A percentile compares a stretch with the other conserved stretches of the same genome.
These are phyloP conservation scores for Campoletis raptor DNA, from an alignment of 2,888 invertebrate genomes.

Conservation along the genomic window DNA sequence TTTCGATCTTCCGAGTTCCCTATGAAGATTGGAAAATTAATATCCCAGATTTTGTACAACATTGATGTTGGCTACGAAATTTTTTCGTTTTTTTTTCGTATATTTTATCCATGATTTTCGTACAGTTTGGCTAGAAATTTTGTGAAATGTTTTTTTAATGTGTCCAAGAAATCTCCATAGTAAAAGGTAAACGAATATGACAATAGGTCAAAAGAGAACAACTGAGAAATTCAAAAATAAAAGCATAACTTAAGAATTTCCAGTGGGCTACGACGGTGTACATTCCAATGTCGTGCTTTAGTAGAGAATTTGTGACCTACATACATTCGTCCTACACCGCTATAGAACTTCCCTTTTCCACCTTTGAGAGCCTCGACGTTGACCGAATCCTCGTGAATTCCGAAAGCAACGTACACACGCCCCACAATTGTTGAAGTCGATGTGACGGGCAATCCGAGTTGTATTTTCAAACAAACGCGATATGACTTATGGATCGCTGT, in stretches of 20 bases:
- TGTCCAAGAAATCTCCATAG: not conserved
- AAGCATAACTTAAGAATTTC: not conserved
- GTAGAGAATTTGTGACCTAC: slow-evolving; percentile 6
- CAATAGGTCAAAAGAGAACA: not conserved
- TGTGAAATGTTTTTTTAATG: not conserved
- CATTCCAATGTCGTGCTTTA: not conserved
- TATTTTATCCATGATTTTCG: not conserved
- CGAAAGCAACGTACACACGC: not conserved
- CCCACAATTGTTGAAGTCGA: not conserved
- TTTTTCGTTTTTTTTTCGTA: not conserved
- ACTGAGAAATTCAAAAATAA: not conserved
- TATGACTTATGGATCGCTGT: slow-evolving; percentile 13
- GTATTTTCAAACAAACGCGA: slow-evolving; percentile 3
- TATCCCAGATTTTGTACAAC: not conserved
- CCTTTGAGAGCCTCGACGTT: not conserved
- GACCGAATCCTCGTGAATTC: slow-evolving; percentile 19
- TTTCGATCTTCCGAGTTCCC: no score
- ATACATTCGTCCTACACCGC: not conserved
- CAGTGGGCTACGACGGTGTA: not conserved
- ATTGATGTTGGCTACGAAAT: not conserved
- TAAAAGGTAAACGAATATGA: not conserved
- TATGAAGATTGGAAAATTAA: no score
- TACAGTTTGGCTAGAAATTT: not conserved
- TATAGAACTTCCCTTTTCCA: slow-evolving; percentile 1
- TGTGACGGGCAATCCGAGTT: not conserved